phyloP scores from a whole-genome alignment of 2,113 vertebrate species.

The Morone chrysops region DNA sequence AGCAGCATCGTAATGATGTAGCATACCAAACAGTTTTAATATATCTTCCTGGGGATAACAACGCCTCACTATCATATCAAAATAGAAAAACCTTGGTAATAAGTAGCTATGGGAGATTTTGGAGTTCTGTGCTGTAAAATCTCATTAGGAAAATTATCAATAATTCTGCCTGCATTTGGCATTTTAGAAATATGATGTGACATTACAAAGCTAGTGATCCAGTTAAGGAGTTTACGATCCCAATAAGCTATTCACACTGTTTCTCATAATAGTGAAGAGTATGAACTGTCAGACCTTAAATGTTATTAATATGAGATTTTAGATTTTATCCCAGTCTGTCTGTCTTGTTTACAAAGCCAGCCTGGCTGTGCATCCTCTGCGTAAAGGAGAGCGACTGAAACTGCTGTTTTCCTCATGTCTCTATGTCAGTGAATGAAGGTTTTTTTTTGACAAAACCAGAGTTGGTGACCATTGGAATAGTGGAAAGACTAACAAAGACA shows the following conservation, averaged over 20 bases:
- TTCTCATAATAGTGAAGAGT: background rate
- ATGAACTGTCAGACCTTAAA: background rate
- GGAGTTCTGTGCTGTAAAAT: background rate
- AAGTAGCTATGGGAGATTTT: background rate
- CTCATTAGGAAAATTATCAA: background rate
- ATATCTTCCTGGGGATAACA: constrained; percentile 12
- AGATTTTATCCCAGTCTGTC: too few relatives aligned
- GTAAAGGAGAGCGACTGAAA: too few relatives aligned
- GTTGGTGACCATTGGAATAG: too few relatives aligned
- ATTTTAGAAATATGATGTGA: background rate
- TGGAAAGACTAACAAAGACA: too few relatives aligned
- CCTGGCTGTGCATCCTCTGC: too few relatives aligned
- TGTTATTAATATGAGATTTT: too few relatives aligned
- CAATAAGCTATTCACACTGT: background rate
- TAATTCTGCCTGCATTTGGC: background rate
- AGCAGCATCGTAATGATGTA: background rate
- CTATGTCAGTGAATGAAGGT: too few relatives aligned
- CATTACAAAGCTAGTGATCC: background rate
- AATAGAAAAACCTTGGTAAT: constrained; percentile 1
- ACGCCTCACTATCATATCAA: background rate
- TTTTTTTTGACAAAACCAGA: too few relatives aligned
- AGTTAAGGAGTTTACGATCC: background rate
- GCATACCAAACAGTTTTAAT: background rate
- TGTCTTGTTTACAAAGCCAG: too few relatives aligned
- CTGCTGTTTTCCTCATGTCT: too few relatives aligned